phyloP scores from a whole-genome alignment of 30 jellyfish, hydroid and myxozoan species.

The Haliclystus octoradiatus region DNA sequence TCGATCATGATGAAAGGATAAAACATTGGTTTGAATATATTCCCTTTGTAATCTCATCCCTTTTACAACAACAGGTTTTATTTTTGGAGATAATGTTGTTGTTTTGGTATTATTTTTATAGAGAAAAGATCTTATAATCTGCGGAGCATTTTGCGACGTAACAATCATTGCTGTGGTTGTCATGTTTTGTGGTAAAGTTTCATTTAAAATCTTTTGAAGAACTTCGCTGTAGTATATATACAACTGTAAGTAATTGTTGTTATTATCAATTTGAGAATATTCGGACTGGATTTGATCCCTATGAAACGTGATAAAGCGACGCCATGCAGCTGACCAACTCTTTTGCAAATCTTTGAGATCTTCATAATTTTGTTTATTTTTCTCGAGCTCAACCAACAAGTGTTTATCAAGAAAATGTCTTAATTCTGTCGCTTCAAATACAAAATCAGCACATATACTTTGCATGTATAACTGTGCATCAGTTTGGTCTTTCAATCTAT shows the following conservation, averaged over 20 bases:
- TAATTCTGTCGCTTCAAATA: constrained; percentile 81
- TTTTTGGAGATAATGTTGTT: background rate
- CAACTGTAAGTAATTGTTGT: background rate
- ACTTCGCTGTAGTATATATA: background rate
- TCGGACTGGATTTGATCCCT: background rate
- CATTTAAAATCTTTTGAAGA: too few species aligned
- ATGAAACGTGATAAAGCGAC: background rate
- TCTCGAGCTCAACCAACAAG: background rate
- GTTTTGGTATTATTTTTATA: background rate
- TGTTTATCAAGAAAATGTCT: constrained; percentile 29
- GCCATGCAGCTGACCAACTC: background rate
- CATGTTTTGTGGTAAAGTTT: too few species aligned
- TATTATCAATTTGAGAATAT: too few species aligned
- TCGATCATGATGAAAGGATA: background rate
- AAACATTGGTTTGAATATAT: background rate
- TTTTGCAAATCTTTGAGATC: background rate
- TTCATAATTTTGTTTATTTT: background rate
- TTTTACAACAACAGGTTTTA: background rate
- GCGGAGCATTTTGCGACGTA: too few species aligned
- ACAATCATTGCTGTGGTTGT: too few species aligned
- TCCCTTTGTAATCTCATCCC: background rate
- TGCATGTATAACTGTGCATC: constrained; percentile 40
- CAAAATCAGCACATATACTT: constrained; percentile 55
- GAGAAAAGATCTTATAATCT: too few species aligned
- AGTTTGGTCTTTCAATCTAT: constrained; percentile 26